Conservation (phyloP, 2,797 vertebrate genomes). For the Myripristis jacobus region DNA sequence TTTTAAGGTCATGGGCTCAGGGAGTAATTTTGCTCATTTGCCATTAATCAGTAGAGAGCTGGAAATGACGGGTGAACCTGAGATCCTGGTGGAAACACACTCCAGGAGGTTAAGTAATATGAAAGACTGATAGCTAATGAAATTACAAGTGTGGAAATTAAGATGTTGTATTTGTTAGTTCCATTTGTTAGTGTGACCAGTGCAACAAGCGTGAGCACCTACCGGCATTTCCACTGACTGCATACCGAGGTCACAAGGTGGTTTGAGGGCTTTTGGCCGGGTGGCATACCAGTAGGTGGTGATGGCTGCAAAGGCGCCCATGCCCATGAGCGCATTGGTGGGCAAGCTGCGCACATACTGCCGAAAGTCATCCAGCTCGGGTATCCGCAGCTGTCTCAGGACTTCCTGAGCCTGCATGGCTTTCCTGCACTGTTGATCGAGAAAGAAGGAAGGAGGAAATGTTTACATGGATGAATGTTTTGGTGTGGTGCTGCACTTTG, state of each 20-base stretch:
- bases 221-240: conserved; percentile 93
- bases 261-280: conserved; percentile 90
- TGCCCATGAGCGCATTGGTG: conserved; percentile 92
- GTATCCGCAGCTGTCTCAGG: conserved; percentile 91
- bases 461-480: not conserved
- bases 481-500: not conserved
- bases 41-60: not conserved
- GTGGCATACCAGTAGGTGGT: conserved; percentile 97
- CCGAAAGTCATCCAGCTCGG: conserved; percentile 92
- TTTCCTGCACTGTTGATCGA: conserved; percentile 50
- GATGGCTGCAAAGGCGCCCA: conserved; percentile 93
- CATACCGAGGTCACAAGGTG: conserved; percentile 90
- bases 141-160: too few species aligned
- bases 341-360: conserved; percentile 92
- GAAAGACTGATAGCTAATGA: too few species aligned
- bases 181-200: not conserved
- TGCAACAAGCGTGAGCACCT: conserved; percentile 51
- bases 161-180: too few species aligned
- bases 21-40: not conserved
- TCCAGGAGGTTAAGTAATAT: too few species aligned
- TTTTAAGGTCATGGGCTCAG: not conserved
- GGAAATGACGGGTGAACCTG: too few species aligned
- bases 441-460: conserved; percentile 17
- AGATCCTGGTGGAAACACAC: too few species aligned
- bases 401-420: conserved; percentile 91